Conservation (phyloP, 2,113 vertebrate species). For the Mus musculus region DNA sequence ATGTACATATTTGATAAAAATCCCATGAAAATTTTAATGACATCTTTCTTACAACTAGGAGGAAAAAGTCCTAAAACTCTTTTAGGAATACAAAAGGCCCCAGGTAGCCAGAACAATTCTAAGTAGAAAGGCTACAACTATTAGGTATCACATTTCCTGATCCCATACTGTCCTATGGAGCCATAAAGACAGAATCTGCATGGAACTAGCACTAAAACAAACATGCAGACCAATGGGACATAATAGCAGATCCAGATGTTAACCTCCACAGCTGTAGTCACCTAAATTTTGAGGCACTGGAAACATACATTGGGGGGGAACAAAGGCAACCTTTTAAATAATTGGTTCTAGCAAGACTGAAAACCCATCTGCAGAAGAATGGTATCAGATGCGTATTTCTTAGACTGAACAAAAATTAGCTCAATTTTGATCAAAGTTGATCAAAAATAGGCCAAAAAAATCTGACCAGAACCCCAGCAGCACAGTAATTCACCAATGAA, state of each 20-base stretch:
- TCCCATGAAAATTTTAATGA: neutral
- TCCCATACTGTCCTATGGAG: too few relatives aligned
- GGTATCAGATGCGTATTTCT: neutral
- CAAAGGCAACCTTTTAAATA: neutral
- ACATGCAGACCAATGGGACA: neutral
- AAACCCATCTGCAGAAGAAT: neutral
- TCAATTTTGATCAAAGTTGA: neutral
- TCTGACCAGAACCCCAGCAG: neutral
- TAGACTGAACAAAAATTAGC: neutral
- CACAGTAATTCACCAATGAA: neutral
- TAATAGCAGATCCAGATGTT: neutral
- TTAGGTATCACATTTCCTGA: neutral
- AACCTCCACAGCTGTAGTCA: neutral
- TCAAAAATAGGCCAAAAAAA: neutral
- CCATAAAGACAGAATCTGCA: neutral
- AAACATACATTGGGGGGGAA: neutral
- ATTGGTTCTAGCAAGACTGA: neutral
- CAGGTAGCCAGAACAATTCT: neutral
- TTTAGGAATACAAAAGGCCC: neutral
- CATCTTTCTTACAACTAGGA: neutral
- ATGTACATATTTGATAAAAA: neutral
- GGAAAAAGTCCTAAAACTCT: neutral
- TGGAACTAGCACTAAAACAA: too few relatives aligned
- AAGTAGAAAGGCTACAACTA: neutral
- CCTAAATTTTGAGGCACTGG: neutral